Conservation (phyloP, 2,888 invertebrate species). For the Campaea margaritaria region DNA sequence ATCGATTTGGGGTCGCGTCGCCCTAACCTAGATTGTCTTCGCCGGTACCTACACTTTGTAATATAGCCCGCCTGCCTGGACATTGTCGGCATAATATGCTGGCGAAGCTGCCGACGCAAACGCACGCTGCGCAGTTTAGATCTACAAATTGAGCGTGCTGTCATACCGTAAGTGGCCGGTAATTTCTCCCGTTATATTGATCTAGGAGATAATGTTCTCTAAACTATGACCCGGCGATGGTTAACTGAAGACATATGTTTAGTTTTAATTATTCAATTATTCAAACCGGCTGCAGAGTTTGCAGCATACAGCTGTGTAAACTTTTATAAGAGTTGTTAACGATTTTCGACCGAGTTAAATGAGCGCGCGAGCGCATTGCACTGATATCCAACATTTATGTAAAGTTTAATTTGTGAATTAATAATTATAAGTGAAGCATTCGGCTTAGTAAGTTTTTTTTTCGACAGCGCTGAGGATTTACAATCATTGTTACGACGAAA, state of each 20-base stretch:
- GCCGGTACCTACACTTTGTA: conserved; percentile 68
- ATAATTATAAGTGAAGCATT: no score
- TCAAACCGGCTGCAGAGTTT: conserved; percentile 16
- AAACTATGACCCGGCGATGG: conserved; percentile 26
- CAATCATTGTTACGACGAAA: no score
- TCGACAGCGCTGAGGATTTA: no score
- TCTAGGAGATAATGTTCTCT: conserved; percentile 23
- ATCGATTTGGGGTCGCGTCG: conserved; percentile 82
- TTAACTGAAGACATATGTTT: conserved; percentile 23
- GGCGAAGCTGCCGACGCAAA: conserved; percentile 13
- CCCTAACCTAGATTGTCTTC: conserved; percentile 81
- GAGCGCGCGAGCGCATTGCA: no score
- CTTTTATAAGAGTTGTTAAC: conserved; percentile 6
- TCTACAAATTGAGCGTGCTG: conserved; percentile 20
- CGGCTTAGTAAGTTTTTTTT: no score
- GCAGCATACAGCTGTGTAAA: conserved; percentile 21
- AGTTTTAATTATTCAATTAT: conserved; percentile 28
- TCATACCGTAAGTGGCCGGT: conserved; percentile 17
- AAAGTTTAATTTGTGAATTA: no score
- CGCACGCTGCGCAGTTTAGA: conserved; percentile 12
- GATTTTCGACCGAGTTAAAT: conserved; percentile 13
- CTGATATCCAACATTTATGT: no score
- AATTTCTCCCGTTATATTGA: conserved; percentile 31
- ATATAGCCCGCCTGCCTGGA: conserved; percentile 48
- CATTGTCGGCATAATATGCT: conserved; percentile 21